Conservation (phyloP, 2,797 vertebrate species). For the Spinibarbus caldwelli region DNA sequence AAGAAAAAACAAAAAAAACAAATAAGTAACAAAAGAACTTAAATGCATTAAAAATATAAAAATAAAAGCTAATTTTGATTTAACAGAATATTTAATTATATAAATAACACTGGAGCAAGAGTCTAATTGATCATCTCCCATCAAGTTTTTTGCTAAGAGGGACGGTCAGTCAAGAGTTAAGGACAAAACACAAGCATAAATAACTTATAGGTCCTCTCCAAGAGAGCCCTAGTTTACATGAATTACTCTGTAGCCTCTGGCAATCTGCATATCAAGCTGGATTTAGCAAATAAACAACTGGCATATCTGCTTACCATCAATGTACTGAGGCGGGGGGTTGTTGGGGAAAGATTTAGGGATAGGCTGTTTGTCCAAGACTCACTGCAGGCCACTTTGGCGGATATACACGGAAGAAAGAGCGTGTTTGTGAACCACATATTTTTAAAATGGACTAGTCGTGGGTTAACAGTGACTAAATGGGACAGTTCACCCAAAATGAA, state of each 20-base stretch:
- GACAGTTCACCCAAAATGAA: neutral
- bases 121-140: conserved; percentile 36
- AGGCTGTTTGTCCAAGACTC: conserved; percentile 44
- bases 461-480: neutral
- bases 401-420: conserved; percentile 10
- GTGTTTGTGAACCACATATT: neutral
- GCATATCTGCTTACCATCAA: conserved; percentile 79
- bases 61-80: neutral
- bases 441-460: neutral
- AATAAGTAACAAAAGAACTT: neutral
- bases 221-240: conserved; percentile 80
- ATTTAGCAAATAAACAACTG: conserved; percentile 81
- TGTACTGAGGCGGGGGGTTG: conserved; percentile 67
- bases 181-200: conserved; percentile 73
- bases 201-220: conserved; percentile 76
- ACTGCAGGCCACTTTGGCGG: conserved; percentile 23
- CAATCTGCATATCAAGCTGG: conserved; percentile 79
- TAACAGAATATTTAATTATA: neutral
- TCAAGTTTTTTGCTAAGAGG: neutral
- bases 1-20: neutral
- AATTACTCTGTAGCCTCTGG: conserved; percentile 82
- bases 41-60: neutral
- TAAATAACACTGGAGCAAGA: neutral
- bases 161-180: conserved; percentile 63
- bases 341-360: conserved; percentile 61